A percentile compares a stretch with the other conserved stretches of the same genome.
Conservation (phyloP, 1,140 invertebrate species). For the Mactra quadrangularis region DNA sequence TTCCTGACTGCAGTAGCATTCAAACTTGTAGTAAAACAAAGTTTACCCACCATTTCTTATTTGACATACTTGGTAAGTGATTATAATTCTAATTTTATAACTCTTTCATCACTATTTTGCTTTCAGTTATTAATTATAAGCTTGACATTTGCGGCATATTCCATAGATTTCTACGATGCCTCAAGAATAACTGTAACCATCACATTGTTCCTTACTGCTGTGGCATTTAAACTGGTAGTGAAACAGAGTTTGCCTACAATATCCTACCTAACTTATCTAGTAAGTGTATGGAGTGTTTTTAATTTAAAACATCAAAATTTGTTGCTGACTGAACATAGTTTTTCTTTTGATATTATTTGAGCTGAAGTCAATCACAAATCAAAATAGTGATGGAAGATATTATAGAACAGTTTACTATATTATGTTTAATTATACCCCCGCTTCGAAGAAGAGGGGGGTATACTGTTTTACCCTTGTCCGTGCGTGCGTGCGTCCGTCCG, state of each 20-base stretch:
- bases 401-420: too few relatives aligned
- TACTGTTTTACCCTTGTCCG: too few relatives aligned
- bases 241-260: slow-evolving; percentile 80
- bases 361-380: too few relatives aligned
- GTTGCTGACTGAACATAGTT: too few relatives aligned
- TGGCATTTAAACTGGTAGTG: slow-evolving; percentile 81
- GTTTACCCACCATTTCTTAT: slow-evolving; percentile 80
- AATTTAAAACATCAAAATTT: too few relatives aligned
- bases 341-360: too few relatives aligned
- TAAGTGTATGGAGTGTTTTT: slow-evolving; percentile 59
- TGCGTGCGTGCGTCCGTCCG: too few relatives aligned
- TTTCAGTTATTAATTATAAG: slow-evolving; percentile 79
- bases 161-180: slow-evolving; percentile 70
- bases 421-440: too few relatives aligned
- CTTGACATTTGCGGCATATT: slow-evolving; percentile 76
- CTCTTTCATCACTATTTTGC: not conserved
- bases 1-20: slow-evolving; percentile 81
- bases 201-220: slow-evolving; percentile 80
- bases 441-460: too few relatives aligned
- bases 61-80: slow-evolving; percentile 79
- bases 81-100: not conserved
- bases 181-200: slow-evolving; percentile 77
- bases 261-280: slow-evolving; percentile 81
- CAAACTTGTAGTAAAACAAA: slow-evolving; percentile 80
- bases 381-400: too few relatives aligned